These are phyloP conservation scores for Trichosurus vulpecula DNA, from an alignment of 2,797 vertebrate species.

Conservation along the genomic window DNA sequence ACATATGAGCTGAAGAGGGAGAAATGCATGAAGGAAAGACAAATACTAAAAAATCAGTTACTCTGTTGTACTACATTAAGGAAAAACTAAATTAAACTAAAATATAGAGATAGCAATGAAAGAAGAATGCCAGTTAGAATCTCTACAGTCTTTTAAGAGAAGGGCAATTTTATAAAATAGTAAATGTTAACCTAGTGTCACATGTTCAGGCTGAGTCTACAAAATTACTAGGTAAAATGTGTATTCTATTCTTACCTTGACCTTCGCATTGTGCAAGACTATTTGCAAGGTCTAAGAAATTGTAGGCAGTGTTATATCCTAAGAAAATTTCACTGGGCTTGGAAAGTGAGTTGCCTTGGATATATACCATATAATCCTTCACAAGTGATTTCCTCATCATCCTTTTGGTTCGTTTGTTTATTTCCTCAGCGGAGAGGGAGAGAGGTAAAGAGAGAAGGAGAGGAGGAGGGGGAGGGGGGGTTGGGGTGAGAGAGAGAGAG, in stretches of 20 bases:
- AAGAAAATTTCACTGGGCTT: not conserved
- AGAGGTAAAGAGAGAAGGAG: too few species aligned
- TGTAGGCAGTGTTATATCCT: not conserved
- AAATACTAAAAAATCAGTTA: not conserved
- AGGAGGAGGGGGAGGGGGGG: too few species aligned
- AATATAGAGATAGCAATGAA: not conserved
- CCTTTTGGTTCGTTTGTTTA: not conserved
- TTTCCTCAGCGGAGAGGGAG: not conserved
- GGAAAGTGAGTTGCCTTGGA: not conserved
- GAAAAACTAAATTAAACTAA: not conserved
- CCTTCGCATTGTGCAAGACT: not conserved
- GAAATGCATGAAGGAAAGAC: not conserved
- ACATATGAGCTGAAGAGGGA: not conserved
- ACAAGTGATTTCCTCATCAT: not conserved
- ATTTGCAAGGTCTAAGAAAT: not conserved
- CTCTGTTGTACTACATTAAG: not conserved
- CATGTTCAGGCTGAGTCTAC: not conserved
- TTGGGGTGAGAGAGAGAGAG: too few species aligned
- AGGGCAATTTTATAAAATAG: not conserved
- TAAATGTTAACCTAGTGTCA: not conserved
- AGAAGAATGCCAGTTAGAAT: not conserved
- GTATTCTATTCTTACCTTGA: not conserved
- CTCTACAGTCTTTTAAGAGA: not conserved
- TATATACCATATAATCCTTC: not conserved
- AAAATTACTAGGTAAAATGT: not conserved